Evolutionary conservation across 2,888 invertebrate genomes (phyloP).

Genomic region (Heteropelma amictum): DNA sequence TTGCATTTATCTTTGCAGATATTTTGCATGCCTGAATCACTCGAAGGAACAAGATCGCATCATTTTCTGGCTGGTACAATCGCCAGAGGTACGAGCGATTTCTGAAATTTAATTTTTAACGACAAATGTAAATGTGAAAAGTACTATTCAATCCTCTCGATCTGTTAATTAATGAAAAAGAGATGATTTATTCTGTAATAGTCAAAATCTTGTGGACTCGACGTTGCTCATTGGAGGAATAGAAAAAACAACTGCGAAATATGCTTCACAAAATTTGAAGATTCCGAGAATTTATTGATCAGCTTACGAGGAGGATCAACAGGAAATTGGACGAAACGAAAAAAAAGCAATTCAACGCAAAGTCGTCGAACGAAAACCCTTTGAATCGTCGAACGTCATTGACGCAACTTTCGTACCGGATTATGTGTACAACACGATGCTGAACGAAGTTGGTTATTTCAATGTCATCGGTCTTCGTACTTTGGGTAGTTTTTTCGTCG

Average conservation of each 20-base stretch:
- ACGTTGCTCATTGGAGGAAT: too few species aligned
- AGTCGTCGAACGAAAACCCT: conserved; percentile 18
- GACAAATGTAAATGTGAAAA: too few species aligned
- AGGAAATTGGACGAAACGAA: neutral
- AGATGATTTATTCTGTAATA: neutral
- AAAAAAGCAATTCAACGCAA: neutral
- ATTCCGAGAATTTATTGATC: too few species aligned
- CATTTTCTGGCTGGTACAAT: too few species aligned
- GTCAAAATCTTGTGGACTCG: neutral
- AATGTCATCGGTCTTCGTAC: conserved; percentile 65
- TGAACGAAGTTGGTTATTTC: conserved; percentile 51
- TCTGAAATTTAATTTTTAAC: too few species aligned
- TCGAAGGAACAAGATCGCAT: too few species aligned
- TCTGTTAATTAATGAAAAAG: too few species aligned
- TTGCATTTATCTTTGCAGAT: too few species aligned
- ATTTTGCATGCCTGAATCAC: too few species aligned
- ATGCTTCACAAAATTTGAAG: neutral
- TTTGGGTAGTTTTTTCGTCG: conserved; percentile 23
- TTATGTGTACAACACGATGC: conserved; percentile 23
- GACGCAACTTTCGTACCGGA: neutral
- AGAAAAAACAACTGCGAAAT: neutral
- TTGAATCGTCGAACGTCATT: neutral
- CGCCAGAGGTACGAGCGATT: too few species aligned
- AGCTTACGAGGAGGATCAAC: neutral
- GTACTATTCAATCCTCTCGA: too few species aligned